phyloP scores from a whole-genome alignment of 2,113 vertebrate species.

The Cyprinodon variegatus region DNA sequence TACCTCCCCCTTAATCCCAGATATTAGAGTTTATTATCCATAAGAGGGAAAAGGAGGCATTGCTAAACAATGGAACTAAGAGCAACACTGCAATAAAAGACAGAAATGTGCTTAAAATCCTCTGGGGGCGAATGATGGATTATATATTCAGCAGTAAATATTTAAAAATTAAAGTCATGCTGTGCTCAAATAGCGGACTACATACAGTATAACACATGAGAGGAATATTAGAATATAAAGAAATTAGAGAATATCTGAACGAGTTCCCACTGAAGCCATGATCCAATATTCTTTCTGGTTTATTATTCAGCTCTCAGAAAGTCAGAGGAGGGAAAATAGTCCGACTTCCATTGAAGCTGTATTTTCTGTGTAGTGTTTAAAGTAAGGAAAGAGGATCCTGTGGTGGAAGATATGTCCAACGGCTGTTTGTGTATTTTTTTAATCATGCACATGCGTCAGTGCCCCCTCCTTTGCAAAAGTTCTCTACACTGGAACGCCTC shows the following conservation, averaged over 20 bases:
- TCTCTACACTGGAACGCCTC: too few relatives aligned
- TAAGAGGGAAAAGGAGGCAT: neutral
- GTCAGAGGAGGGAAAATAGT: neutral
- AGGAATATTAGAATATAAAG: constrained; percentile 21
- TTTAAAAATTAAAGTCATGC: neutral
- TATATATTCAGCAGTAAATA: neutral
- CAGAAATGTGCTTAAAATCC: neutral
- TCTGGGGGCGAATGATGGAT: neutral
- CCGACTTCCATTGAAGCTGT: neutral
- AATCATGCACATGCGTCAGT: too few relatives aligned
- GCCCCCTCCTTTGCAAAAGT: too few relatives aligned
- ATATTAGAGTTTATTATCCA: neutral
- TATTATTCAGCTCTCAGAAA: constrained; percentile 15
- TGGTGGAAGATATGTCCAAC: too few relatives aligned
- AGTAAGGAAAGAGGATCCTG: too few relatives aligned
- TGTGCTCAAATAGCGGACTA: neutral
- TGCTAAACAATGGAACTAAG: neutral
- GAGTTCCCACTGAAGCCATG: constrained; percentile 10
- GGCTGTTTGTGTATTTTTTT: too few relatives aligned
- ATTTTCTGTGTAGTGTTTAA: neutral
- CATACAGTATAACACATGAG: neutral
- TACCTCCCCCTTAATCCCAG: neutral
- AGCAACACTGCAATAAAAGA: neutral
- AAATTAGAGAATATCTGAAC: constrained; percentile 17
- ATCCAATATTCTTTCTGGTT: constrained; percentile 38